phyloP scores from a whole-genome alignment of 2,113 vertebrate genomes.

The Megaceryle maxima region DNA sequence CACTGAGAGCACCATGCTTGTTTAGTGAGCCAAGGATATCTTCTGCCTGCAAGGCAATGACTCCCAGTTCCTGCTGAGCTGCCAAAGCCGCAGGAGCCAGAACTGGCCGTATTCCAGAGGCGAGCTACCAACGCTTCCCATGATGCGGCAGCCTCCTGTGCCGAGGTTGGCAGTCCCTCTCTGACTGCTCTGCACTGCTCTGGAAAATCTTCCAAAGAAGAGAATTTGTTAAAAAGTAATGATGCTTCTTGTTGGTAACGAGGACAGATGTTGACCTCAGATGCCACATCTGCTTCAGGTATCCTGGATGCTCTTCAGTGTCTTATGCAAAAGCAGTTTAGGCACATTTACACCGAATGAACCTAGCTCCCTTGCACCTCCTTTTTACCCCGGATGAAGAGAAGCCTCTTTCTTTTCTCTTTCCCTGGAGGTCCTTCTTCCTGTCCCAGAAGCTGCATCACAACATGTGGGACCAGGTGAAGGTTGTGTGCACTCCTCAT shows the following conservation, averaged over 20 bases:
- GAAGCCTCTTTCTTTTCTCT: not conserved
- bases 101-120: not conserved
- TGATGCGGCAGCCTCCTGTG: not conserved
- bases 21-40: not conserved
- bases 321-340: not conserved
- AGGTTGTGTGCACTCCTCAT: rapidly evolving
- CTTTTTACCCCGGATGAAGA: not conserved
- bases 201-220: not conserved
- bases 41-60: not conserved
- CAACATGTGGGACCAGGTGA: not conserved
- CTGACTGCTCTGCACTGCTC: not conserved
- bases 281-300: not conserved
- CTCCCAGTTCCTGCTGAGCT: not conserved
- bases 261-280: not conserved
- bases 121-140: not conserved
- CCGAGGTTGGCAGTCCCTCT: not conserved
- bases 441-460: not conserved
- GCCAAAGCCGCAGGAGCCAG: conserved; percentile 1
- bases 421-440: not conserved
- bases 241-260: rapidly evolving
- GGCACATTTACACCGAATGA: not conserved
- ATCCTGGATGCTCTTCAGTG: not conserved
- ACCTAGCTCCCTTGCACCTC: not conserved
- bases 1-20: not conserved
- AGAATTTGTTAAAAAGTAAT: not conserved